Percentiles rank a stretch among this genome's conserved stretches.
Evolutionary conservation across 2,797 vertebrate species (phyloP).

Genomic region (Hydrophis major): DNA sequence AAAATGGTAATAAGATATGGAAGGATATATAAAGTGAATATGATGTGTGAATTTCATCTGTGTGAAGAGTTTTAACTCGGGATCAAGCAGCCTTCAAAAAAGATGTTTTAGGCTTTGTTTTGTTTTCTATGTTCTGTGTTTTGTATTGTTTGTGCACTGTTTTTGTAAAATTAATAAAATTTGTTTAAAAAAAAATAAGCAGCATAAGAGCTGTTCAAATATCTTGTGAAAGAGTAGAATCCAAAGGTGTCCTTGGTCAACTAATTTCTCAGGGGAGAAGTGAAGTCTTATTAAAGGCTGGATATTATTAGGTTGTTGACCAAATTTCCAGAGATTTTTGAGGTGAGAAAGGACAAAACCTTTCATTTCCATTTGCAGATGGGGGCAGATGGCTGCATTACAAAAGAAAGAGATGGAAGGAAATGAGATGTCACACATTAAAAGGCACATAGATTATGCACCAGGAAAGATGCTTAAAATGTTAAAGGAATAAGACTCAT

Average conservation of each 20-base stretch:
- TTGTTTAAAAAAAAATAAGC: slow-evolving; percentile 39
- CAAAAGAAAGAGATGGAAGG: slow-evolving; percentile 53
- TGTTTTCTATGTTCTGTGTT: no score
- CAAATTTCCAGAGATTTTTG: slow-evolving; percentile 70
- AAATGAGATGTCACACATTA: slow-evolving; percentile 54
- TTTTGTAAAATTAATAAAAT: no score
- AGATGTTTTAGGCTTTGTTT: no score
- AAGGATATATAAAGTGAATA: no score
- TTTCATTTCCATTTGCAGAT: slow-evolving; percentile 59
- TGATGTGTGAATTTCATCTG: no score
- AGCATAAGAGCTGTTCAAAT: slow-evolving; percentile 72
- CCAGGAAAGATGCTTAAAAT: slow-evolving; percentile 39
- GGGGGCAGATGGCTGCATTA: no score
- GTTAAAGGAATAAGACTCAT: slow-evolving; percentile 61
- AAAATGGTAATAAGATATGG: no score
- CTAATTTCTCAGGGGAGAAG: slow-evolving; percentile 69
- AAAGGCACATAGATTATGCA: slow-evolving; percentile 34
- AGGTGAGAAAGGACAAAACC: slow-evolving; percentile 68
- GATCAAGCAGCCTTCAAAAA: no score
- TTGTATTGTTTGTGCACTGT: no score
- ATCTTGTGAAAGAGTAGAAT: slow-evolving; percentile 72
- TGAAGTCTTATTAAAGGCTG: slow-evolving; percentile 71
- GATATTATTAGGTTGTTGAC: slow-evolving; percentile 50
- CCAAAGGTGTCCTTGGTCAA: slow-evolving; percentile 68
- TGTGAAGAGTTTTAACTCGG: no score